phyloP scores from a whole-genome alignment of 2,888 invertebrate species.

The Lasius platythorax region DNA sequence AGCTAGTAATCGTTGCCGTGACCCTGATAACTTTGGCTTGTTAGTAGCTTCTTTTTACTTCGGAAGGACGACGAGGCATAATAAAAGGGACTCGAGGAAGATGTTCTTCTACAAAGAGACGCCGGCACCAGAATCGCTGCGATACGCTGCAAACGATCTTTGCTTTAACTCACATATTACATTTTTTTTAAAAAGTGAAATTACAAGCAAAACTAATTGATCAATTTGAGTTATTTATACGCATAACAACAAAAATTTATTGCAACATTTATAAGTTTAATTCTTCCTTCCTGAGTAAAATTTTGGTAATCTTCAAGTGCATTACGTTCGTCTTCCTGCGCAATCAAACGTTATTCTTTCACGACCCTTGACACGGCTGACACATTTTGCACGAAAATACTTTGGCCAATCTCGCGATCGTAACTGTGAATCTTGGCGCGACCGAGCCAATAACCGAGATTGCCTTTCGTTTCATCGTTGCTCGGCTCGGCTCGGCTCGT shows the following conservation, averaged over 20 bases:
- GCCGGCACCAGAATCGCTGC: neutral
- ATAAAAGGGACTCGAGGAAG: constrained; percentile 59
- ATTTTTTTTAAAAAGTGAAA: neutral
- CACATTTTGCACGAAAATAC: constrained; percentile 66
- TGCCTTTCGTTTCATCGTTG: constrained; percentile 78
- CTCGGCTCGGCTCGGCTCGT: constrained; percentile 55
- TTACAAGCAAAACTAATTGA: neutral
- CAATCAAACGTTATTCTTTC: constrained; percentile 59
- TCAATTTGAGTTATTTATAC: neutral
- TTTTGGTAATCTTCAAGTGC: constrained; percentile 32
- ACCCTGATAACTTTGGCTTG: constrained; percentile 65
- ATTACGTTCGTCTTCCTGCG: constrained; percentile 16
- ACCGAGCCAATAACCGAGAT: constrained; percentile 80
- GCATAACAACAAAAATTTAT: neutral
- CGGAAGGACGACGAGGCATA: constrained; percentile 19
- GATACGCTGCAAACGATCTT: neutral
- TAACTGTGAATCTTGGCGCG: constrained; percentile 74
- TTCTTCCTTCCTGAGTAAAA: constrained; percentile 27
- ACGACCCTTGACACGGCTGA: constrained; percentile 67
- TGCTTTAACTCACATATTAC: neutral
- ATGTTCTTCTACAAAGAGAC: constrained; percentile 60
- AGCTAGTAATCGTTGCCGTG: constrained; percentile 54
- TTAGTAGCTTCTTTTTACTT: constrained; percentile 63
- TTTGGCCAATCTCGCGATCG: constrained; percentile 66
- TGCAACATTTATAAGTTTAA: neutral